Conservation (phyloP, 1,140 invertebrate genomes). For the Ceratina japonica region DNA sequence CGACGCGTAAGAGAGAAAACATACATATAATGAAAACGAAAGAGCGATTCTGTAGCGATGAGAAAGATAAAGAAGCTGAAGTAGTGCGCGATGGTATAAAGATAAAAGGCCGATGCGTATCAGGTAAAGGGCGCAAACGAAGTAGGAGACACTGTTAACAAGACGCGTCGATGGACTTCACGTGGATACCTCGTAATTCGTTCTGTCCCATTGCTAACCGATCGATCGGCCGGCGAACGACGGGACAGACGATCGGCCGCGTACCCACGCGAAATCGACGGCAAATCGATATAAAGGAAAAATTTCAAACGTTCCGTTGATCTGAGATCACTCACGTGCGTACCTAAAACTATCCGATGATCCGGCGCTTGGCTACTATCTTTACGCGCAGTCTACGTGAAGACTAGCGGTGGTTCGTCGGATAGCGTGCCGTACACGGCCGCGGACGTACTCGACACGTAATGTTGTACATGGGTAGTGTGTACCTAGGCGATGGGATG, state of each 20-base stretch:
- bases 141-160: constrained; percentile 47
- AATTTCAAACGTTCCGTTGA: constrained; percentile 75
- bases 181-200: constrained; percentile 52
- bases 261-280: constrained; percentile 59
- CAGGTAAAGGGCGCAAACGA: constrained; percentile 34
- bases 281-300: constrained; percentile 36
- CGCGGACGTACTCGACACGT: constrained; percentile 11
- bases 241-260: neutral
- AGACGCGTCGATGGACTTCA: constrained; percentile 55
- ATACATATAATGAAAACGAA: neutral
- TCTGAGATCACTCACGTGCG: constrained; percentile 72
- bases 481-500: constrained; percentile 48
- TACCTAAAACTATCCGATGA: constrained; percentile 78
- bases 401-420: constrained; percentile 74
- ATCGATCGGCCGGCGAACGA: neutral
- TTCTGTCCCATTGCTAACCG: too few relatives aligned
- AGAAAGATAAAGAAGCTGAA: too few relatives aligned
- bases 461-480: too few relatives aligned
- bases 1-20: neutral
- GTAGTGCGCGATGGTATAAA: neutral
- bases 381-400: constrained; percentile 78
- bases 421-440: constrained; percentile 75
- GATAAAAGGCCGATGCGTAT: constrained; percentile 25
- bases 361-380: constrained; percentile 77
- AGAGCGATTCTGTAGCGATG: too few relatives aligned